phyloP scores from a whole-genome alignment of 1,140 invertebrate genomes.

The Drosophila lacteicornis region DNA sequence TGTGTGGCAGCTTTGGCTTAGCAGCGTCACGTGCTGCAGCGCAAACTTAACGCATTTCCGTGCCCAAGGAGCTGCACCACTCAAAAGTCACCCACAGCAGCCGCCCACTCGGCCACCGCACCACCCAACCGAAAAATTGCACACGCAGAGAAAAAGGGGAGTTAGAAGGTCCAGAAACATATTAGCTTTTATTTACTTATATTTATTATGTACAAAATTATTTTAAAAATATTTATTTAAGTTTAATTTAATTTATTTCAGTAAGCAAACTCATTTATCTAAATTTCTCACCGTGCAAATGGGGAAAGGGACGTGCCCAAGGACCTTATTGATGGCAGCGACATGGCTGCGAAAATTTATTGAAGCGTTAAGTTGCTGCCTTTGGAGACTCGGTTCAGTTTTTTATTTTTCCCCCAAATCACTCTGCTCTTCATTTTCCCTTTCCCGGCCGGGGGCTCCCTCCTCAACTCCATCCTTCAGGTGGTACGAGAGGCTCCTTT shows the following conservation, averaged over 20 bases:
- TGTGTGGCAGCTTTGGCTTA: conserved; percentile 82
- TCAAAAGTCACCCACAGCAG: conserved; percentile 3
- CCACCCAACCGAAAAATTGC: conserved; percentile 5
- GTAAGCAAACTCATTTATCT: too few relatives aligned
- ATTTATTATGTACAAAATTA: too few relatives aligned
- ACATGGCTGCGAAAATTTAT: conserved; percentile 78
- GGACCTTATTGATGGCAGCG: conserved; percentile 79
- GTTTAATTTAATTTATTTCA: too few relatives aligned
- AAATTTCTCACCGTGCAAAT: neutral
- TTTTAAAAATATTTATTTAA: too few relatives aligned
- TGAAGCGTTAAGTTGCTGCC: conserved; percentile 81
- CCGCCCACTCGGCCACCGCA: conserved; percentile 17
- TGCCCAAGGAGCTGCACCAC: conserved; percentile 49
- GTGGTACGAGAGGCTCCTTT: conserved; percentile 35
- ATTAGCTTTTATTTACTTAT: too few relatives aligned
- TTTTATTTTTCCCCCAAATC: conserved; percentile 3
- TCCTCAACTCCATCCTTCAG: conserved; percentile 17
- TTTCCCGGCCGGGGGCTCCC: too few relatives aligned
- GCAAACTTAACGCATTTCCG: conserved; percentile 83
- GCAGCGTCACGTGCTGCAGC: conserved; percentile 77
- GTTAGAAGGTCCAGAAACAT: too few relatives aligned
- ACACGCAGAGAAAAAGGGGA: neutral
- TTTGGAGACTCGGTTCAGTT: conserved; percentile 69
- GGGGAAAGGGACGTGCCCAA: conserved; percentile 65
- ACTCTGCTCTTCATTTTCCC: neutral